Percentiles rank a stretch among this genome's conserved stretches.
phyloP scores from a whole-genome alignment of 2,888 invertebrate species.

The Dichetophora obliterata region DNA sequence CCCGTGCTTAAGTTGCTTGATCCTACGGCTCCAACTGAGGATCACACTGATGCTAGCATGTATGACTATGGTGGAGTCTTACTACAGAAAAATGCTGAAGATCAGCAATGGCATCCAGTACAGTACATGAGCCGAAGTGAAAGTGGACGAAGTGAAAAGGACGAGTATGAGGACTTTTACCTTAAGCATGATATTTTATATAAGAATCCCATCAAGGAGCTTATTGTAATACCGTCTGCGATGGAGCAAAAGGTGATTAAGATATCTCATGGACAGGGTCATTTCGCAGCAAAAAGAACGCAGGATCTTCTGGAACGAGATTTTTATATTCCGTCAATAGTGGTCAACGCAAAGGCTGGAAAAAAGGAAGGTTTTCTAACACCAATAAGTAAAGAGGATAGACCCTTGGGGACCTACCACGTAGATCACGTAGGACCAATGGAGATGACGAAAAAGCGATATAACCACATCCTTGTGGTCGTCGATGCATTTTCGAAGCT shows the following conservation, averaged over 20 bases:
- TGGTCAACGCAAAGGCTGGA: slow-evolving; percentile 37
- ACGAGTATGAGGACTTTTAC: slow-evolving; percentile 39
- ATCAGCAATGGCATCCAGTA: not conserved
- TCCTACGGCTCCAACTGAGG: too few relatives aligned
- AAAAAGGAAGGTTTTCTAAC: slow-evolving; percentile 34
- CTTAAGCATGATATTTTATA: not conserved
- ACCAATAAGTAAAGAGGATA: slow-evolving; percentile 43
- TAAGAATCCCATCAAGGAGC: slow-evolving; percentile 32
- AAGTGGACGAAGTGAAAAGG: slow-evolving; percentile 36
- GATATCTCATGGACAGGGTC: slow-evolving; percentile 53
- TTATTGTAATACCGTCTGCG: slow-evolving; percentile 21
- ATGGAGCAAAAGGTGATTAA: too few relatives aligned
- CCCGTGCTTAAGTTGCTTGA: too few relatives aligned
- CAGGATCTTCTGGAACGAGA: slow-evolving; percentile 40
- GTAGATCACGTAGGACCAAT: slow-evolving; percentile 63
- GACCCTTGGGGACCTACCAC: slow-evolving; percentile 38
- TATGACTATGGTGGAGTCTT: slow-evolving; percentile 48
- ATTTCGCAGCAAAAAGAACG: slow-evolving; percentile 37
- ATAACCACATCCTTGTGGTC: slow-evolving; percentile 46
- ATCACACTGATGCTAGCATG: slow-evolving; percentile 47
- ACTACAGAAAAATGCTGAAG: slow-evolving; percentile 44
- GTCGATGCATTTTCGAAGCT: slow-evolving; percentile 62
- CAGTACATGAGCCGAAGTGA: slow-evolving; percentile 34
- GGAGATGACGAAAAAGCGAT: slow-evolving; percentile 50
- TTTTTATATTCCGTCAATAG: slow-evolving; percentile 42